A percentile compares a stretch with the other conserved stretches of the same genome.
Evolutionary conservation across 2,113 vertebrate genomes (phyloP).

Genomic region (Tinamus guttatus): DNA sequence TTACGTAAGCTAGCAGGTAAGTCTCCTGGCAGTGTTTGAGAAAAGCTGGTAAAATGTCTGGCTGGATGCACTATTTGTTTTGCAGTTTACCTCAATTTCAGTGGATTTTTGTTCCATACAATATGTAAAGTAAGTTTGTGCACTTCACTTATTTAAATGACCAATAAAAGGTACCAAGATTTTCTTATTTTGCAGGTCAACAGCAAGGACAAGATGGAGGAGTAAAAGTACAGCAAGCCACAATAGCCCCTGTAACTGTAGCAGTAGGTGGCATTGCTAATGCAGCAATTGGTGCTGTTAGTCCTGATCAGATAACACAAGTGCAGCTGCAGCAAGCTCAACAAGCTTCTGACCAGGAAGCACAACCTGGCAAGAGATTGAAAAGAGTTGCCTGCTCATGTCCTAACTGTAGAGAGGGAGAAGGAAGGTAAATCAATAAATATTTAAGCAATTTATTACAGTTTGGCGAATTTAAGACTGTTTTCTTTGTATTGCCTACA

Average conservation of each 20-base stretch:
- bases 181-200: constrained; percentile 85
- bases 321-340: constrained; percentile 91
- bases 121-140: neutral
- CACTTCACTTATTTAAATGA: neutral
- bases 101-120: constrained; percentile 6
- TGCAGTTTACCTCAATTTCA: neutral
- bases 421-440: constrained; percentile 86
- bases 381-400: constrained; percentile 97
- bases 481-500: neutral
- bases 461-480: neutral
- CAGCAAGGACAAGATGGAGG: constrained; percentile 91
- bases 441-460: neutral
- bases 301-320: constrained; percentile 94
- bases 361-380: constrained; percentile 92
- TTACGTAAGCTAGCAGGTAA: neutral
- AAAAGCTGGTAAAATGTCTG: neutral
- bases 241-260: constrained; percentile 92
- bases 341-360: constrained; percentile 91
- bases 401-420: constrained; percentile 98
- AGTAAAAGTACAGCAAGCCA: constrained; percentile 92
- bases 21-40: neutral
- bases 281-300: constrained; percentile 90
- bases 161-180: neutral
- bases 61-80: neutral
- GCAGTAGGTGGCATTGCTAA: constrained; percentile 92